These are phyloP conservation scores for Metalampra italica DNA, from an alignment of 2,888 invertebrate genomes.

Conservation along the genomic window DNA sequence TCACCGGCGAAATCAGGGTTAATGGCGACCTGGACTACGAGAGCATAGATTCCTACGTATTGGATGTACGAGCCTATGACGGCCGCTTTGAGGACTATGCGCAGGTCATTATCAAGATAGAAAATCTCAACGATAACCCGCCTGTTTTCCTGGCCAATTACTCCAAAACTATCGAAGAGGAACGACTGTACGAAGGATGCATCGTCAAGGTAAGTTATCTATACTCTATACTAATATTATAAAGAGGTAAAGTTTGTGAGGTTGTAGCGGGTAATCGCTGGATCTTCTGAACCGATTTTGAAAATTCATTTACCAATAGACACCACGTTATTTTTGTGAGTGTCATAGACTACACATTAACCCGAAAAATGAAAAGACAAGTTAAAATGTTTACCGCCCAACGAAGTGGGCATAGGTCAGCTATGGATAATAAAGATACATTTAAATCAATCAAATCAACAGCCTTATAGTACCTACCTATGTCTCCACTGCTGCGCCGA, in stretches of 20 bases:
- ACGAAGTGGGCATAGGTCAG: too few relatives aligned
- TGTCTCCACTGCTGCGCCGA: too few relatives aligned
- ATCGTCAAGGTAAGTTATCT: conserved; percentile 78
- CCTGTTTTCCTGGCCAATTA: conserved; percentile 89
- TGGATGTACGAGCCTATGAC: conserved; percentile 91
- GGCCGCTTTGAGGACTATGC: conserved; percentile 91
- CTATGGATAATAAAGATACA: too few relatives aligned
- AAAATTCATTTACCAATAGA: too few relatives aligned
- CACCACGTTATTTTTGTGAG: too few relatives aligned
- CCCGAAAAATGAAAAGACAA: too few relatives aligned
- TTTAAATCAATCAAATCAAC: too few relatives aligned
- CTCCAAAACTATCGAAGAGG: conserved; percentile 87
- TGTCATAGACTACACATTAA: too few relatives aligned
- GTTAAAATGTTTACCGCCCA: too few relatives aligned
- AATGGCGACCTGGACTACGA: conserved; percentile 90
- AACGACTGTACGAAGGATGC: conserved; percentile 83
- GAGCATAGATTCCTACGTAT: conserved; percentile 88
- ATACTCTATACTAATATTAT: too few relatives aligned
- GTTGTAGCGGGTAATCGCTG: background rate
- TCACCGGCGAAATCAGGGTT: conserved; percentile 91
- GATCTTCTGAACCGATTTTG: too few relatives aligned
- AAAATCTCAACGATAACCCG: conserved; percentile 95
- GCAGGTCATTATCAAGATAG: conserved; percentile 89
- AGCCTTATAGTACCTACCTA: too few relatives aligned
- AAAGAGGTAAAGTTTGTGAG: background rate